Evolutionary conservation across 2,888 invertebrate genomes (phyloP).

Genomic region (Eristalis pertinax): DNA sequence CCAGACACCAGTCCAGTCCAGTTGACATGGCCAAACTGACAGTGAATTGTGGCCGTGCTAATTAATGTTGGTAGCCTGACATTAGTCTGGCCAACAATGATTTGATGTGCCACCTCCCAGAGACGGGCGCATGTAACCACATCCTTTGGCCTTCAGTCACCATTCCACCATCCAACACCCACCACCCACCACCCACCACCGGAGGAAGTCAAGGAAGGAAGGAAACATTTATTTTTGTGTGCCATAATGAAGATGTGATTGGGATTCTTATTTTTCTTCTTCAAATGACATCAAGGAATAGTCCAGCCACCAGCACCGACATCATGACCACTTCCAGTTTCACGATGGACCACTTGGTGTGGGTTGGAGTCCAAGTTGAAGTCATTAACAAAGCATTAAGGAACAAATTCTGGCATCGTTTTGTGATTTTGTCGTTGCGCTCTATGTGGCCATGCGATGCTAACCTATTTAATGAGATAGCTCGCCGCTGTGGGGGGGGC

Average conservation of each 20-base stretch:
- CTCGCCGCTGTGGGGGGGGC: background rate
- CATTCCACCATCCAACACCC: background rate
- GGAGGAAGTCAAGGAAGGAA: constrained; percentile 20
- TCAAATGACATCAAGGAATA: background rate
- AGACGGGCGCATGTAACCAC: background rate
- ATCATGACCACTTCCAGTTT: background rate
- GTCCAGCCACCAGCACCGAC: background rate
- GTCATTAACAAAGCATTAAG: constrained; percentile 68
- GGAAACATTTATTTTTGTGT: constrained; percentile 42
- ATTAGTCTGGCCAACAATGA: constrained; percentile 43
- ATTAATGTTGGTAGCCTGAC: constrained; percentile 62
- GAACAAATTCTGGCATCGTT: constrained; percentile 62
- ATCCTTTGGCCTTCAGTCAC: no score
- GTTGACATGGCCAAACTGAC: constrained; percentile 42
- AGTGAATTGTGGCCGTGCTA: constrained; percentile 54
- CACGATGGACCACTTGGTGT: background rate
- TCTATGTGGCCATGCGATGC: constrained; percentile 22
- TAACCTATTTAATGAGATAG: constrained; percentile 29
- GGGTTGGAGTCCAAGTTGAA: constrained; percentile 44
- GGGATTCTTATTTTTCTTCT: constrained; percentile 14
- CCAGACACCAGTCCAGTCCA: background rate
- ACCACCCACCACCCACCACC: background rate
- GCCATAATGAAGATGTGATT: constrained; percentile 45
- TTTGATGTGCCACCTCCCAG: constrained; percentile 25
- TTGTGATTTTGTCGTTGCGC: constrained; percentile 55